Conservation (phyloP, 2,888 invertebrate genomes). For the Tetanocera ferruginea region DNA sequence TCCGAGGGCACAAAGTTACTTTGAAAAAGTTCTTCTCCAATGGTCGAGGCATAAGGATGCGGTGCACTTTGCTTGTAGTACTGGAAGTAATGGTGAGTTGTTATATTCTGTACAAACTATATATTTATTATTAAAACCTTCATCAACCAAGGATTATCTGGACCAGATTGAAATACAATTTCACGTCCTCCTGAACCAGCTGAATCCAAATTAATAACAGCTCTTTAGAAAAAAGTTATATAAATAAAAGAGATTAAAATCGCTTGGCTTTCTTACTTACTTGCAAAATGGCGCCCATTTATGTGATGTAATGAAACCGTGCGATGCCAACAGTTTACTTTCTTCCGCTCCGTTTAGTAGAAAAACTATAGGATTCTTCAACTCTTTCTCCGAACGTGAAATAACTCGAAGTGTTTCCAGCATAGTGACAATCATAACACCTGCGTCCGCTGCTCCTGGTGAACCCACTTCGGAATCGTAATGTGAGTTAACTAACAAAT, state of each 20-base stretch:
- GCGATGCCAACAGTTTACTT: conserved; percentile 76
- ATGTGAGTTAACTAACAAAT: conserved; percentile 86
- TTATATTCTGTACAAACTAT: not conserved
- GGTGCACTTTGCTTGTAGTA: conserved; percentile 71
- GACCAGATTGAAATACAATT: conserved; percentile 89
- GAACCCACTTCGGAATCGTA: conserved; percentile 91
- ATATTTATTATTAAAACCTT: conserved; percentile 62
- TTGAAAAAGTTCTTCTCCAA: conserved; percentile 77
- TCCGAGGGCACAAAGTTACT: conserved; percentile 77
- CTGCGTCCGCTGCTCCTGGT: conserved; percentile 77
- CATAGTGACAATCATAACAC: conserved; percentile 75
- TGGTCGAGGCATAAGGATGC: conserved; percentile 73
- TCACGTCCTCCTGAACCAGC: conserved; percentile 93
- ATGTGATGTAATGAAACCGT: conserved; percentile 79
- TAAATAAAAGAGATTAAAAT: not conserved
- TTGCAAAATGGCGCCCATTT: conserved; percentile 81
- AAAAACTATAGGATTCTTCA: conserved; percentile 74
- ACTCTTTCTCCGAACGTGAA: conserved; percentile 64
- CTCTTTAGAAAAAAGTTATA: conserved; percentile 68
- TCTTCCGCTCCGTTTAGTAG: conserved; percentile 80
- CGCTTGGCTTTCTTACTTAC: conserved; percentile 51
- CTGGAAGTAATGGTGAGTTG: conserved; percentile 50
- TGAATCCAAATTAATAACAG: conserved; percentile 91
- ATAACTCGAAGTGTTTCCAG: conserved; percentile 72
- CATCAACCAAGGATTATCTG: conserved; percentile 78